phyloP scores from a whole-genome alignment of 1,140 invertebrate species.

The Neodiprion virginianus region DNA sequence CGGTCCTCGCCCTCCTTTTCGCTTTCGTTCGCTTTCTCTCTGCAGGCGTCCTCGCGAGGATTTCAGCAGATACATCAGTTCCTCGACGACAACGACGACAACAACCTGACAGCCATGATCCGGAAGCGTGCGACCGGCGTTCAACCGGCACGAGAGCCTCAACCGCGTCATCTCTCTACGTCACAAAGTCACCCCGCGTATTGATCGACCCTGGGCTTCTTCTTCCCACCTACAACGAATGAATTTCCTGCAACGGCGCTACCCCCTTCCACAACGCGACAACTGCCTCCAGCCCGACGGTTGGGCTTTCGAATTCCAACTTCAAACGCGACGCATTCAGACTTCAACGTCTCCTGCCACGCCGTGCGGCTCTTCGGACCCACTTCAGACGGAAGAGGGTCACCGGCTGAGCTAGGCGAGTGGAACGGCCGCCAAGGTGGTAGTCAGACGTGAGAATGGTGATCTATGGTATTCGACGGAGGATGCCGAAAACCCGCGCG shows the following conservation, averaged over 20 bases:
- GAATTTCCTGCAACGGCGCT: constrained; percentile 7
- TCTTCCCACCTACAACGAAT: constrained; percentile 1
- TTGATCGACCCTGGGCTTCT: constrained; percentile 14
- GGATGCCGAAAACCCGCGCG: no score
- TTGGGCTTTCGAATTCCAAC: background rate
- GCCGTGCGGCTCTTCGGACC: background rate
- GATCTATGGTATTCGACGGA: no score
- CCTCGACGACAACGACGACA: background rate
- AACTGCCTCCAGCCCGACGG: background rate
- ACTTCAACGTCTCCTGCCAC: background rate
- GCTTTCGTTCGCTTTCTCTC: no score
- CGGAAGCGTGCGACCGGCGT: background rate
- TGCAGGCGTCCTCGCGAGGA: no score
- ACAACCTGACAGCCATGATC: background rate
- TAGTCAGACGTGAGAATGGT: no score
- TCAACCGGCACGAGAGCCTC: background rate
- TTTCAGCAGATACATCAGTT: background rate
- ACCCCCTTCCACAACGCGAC: background rate
- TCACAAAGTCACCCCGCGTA: constrained; percentile 12
- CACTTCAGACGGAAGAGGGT: background rate
- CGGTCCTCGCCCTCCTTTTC: no score
- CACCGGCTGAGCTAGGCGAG: no score
- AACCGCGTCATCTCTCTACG: constrained; percentile 14
- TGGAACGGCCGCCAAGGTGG: no score
- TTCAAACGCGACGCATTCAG: background rate